Evolutionary conservation across 92 coral and sea anemone species (phyloP), one percentile per base, ranked within the genome.

Genomic region (Paragorgia papillata): DNA sequence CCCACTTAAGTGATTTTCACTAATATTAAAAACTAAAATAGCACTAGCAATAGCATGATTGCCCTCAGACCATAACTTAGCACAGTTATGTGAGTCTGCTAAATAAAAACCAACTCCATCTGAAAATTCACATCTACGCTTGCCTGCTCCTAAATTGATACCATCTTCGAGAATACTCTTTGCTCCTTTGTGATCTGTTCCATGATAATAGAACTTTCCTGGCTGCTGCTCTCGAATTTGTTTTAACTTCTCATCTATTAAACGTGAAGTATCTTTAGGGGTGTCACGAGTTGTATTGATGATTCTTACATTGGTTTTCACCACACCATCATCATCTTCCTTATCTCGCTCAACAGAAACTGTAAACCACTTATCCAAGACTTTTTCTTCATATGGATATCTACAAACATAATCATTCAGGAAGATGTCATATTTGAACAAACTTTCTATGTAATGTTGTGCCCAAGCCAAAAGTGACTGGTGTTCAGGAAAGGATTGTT

Each of bases 121-220:
- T 2, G 81, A 74, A 56, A 82, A 82, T 25, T 82, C 86, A 35
- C 39, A 63, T 28, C 44, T 15, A 4, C 3, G 1, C 33, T 13
- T 28, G 14, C 82, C 86, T 32, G 18, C 39, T 1, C 21, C 21
- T 46, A 82, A 67, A 9, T 27, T 29, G 26, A 82, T 82, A 2
- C 82, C 82, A 31, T 65, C 28, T 46, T 74, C 69, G 19, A 20
- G 48, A 24, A 82, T 63, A 1, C 65, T 30, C 1, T 37, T 44
- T 2, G 81, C 86, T n/a, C 67, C 31, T 14, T 54, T 39, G 25
- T 82, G 86, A 39, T 82, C 70, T 2, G 86, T 82, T 4, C 82
- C 86, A 65, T 82, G 86, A 43, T 69, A 82, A 21, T 54, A 65
- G 39, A 82, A 17, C 2, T 2, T 2, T 7, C 14, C 53, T 2